Evolutionary conservation across 2,797 vertebrate genomes (phyloP).

Genomic region (Sus cebifrons): DNA sequence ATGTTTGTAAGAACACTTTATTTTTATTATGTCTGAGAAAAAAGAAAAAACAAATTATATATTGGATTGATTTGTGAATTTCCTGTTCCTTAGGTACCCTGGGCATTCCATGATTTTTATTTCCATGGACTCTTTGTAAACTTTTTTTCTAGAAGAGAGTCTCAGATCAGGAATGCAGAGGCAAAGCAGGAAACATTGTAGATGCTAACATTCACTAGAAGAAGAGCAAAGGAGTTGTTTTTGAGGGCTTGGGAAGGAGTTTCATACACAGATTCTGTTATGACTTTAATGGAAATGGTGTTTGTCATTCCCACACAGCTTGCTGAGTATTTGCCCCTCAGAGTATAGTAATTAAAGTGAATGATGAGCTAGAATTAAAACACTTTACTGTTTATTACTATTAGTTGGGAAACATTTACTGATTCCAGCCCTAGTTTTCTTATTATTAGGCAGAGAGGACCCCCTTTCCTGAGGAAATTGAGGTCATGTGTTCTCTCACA

Average conservation of each 20-base stretch:
- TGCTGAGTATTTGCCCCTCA: not conserved
- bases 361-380: slow-evolving; percentile 9
- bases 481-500: not conserved
- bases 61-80: not conserved
- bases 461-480: not conserved
- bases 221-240: not conserved
- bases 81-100: slow-evolving; percentile 36
- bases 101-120: not conserved
- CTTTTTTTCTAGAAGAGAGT: slow-evolving; percentile 35
- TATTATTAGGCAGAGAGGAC: not conserved
- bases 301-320: not conserved
- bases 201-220: not conserved
- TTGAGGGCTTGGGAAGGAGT: not conserved
- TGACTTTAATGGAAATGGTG: slow-evolving; percentile 32
- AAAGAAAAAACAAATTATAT: not conserved
- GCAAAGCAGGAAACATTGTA: not conserved
- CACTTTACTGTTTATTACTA: not conserved
- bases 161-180: slow-evolving; percentile 45
- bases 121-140: not conserved
- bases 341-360: slow-evolving; percentile 38
- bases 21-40: not conserved
- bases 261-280: not conserved
- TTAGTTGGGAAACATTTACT: not conserved
- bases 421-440: not conserved
- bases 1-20: not conserved